Evolutionary conservation across 2,797 vertebrate species (phyloP).

Genomic region (Tauraco hartlaubi): DNA sequence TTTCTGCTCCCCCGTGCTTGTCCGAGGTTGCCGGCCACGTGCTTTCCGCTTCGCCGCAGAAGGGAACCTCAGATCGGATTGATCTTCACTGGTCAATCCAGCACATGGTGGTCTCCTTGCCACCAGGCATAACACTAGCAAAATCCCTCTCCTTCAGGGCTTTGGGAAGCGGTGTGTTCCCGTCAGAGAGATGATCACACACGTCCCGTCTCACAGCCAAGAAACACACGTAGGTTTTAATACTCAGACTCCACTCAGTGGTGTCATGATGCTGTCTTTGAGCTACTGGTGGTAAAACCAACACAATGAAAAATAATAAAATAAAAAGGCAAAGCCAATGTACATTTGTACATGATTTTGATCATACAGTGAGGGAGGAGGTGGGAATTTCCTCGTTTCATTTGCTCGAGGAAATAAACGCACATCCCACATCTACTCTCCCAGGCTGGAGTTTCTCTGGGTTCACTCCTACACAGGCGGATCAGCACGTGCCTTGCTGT

Average conservation of each 20-base stretch:
- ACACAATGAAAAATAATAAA: neutral
- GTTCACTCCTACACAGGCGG: neutral
- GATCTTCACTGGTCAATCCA: neutral
- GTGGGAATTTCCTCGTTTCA: neutral
- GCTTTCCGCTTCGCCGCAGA: rapidly evolving
- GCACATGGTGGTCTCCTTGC: neutral
- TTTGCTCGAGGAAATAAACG: neutral
- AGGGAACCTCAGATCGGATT: neutral
- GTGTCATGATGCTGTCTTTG: neutral
- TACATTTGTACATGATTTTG: neutral
- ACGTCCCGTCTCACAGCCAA: rapidly evolving
- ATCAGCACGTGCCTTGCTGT: neutral
- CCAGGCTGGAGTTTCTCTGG: neutral
- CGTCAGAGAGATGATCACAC: neutral
- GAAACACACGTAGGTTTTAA: neutral
- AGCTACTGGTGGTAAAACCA: neutral
- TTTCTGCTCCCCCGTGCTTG: neutral
- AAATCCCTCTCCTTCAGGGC: neutral
- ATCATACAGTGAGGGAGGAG: neutral
- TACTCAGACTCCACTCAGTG: neutral
- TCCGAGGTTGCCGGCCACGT: rapidly evolving
- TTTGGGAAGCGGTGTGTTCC: neutral
- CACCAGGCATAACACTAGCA: rapidly evolving
- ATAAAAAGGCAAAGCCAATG: neutral
- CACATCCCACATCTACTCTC: neutral